Evolutionary conservation across 2,113 vertebrate genomes (phyloP).

Genomic region (Platysteira castanea): DNA sequence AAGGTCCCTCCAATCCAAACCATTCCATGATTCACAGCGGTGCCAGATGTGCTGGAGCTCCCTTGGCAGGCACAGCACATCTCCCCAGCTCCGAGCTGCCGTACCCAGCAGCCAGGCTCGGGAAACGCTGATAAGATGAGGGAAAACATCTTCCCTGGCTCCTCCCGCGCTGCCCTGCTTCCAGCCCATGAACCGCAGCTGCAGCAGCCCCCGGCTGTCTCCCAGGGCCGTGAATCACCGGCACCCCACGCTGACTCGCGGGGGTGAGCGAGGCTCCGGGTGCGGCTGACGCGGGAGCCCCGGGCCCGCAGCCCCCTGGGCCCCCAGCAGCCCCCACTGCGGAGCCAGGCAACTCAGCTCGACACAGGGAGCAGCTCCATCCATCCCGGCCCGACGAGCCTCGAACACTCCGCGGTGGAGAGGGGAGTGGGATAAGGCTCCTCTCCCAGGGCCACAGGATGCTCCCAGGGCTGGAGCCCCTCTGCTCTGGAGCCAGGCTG

Average conservation of each 20-base stretch:
- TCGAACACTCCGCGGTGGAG: background rate
- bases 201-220: background rate
- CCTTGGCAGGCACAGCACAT: background rate
- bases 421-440: background rate
- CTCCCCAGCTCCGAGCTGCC: background rate
- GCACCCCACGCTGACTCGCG: constrained; percentile 1
- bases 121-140: background rate
- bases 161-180: background rate
- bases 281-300: background rate
- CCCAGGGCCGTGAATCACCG: background rate
- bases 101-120: background rate
- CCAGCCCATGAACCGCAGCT: background rate
- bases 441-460: background rate
- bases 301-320: background rate
- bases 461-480: background rate
- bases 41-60: background rate
- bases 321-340: background rate
- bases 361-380: background rate
- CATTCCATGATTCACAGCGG: background rate
- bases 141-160: background rate
- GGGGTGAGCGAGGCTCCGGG: background rate
- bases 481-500: background rate
- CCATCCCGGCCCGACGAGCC: fast-evolving
- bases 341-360: background rate
- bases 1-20: background rate